phyloP scores from a whole-genome alignment of 1,140 invertebrate genomes.

The Zaprionus kolodkinae region DNA sequence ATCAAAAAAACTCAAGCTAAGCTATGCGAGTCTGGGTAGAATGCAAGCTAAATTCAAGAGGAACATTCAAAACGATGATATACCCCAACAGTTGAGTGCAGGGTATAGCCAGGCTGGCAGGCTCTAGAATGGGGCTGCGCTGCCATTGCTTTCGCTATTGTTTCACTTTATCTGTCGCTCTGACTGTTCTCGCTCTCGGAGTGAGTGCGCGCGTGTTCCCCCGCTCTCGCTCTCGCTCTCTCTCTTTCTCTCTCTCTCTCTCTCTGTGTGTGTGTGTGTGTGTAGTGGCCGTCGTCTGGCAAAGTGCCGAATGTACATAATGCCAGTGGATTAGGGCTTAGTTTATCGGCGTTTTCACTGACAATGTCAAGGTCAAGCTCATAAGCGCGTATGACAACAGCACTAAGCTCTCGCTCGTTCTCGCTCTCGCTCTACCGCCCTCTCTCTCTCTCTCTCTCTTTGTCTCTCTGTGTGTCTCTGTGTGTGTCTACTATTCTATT shows the following conservation, averaged over 20 bases:
- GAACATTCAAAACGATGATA: no score
- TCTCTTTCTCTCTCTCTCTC: not conserved
- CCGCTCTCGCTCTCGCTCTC: not conserved
- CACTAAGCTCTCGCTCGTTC: slow-evolving; percentile 33
- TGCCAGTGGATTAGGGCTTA: slow-evolving; percentile 79
- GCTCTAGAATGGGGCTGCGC: not conserved
- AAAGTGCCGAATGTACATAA: slow-evolving; percentile 77
- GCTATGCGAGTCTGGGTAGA: no score
- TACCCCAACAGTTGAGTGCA: not conserved
- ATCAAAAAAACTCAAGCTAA: no score
- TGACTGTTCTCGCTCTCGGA: not conserved
- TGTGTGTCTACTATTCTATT: slow-evolving; percentile 22
- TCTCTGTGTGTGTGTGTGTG: slow-evolving; percentile 39
- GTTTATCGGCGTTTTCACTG: slow-evolving; percentile 77
- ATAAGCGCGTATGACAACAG: slow-evolving; percentile 78
- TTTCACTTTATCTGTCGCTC: slow-evolving; percentile 33
- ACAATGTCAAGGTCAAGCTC: slow-evolving; percentile 80
- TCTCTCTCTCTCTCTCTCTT: slow-evolving; percentile 17
- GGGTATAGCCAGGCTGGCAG: slow-evolving; percentile 1
- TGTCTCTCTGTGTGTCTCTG: slow-evolving; percentile 15
- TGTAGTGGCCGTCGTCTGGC: slow-evolving; percentile 57
- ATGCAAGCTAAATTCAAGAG: no score
- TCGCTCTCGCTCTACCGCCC: slow-evolving; percentile 13
- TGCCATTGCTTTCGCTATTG: slow-evolving; percentile 26
- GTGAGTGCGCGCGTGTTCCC: slow-evolving; percentile 2